Percentiles rank a stretch among this genome's conserved stretches.
Conservation (phyloP, 2,797 vertebrate genomes). For the Anguilla megastoma region DNA sequence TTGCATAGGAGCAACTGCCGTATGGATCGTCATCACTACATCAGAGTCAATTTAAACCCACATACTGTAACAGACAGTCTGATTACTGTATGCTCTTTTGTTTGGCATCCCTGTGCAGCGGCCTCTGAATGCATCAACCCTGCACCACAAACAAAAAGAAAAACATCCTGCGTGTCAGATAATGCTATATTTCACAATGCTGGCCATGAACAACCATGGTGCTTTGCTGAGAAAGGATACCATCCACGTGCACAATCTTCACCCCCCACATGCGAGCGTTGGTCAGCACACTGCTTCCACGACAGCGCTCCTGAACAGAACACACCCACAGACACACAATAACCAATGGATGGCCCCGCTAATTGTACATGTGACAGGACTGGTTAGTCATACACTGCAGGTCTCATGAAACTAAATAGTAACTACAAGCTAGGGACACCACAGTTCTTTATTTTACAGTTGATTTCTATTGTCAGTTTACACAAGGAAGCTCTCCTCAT, state of each 20-base stretch:
- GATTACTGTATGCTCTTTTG: neutral
- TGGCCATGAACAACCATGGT: neutral
- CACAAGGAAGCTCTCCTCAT: neutral
- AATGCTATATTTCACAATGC: neutral
- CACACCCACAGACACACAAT: neutral
- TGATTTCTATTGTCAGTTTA: neutral
- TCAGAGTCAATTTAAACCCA: neutral
- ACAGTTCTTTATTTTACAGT: neutral
- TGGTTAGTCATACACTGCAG: neutral
- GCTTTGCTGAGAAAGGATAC: constrained; percentile 75
- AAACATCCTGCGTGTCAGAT: neutral
- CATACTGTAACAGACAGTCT: neutral
- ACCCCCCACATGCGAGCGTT: constrained; percentile 82
- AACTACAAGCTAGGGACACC: neutral
- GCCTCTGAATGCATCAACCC: neutral
- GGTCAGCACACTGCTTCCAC: constrained; percentile 70
- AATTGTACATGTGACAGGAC: too few relatives aligned
- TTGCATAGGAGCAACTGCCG: neutral
- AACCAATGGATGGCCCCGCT: neutral
- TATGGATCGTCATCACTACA: too few relatives aligned
- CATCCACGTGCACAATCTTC: constrained; percentile 79
- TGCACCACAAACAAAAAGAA: neutral
- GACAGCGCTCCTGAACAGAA: constrained; percentile 69
- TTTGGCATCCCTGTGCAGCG: neutral
- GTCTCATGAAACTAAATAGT: neutral